Percentiles rank a stretch among this genome's conserved stretches.
phyloP scores from a whole-genome alignment of 37 sponge, comb jelly and placozoan species.

The Theonella swinhoei region DNA sequence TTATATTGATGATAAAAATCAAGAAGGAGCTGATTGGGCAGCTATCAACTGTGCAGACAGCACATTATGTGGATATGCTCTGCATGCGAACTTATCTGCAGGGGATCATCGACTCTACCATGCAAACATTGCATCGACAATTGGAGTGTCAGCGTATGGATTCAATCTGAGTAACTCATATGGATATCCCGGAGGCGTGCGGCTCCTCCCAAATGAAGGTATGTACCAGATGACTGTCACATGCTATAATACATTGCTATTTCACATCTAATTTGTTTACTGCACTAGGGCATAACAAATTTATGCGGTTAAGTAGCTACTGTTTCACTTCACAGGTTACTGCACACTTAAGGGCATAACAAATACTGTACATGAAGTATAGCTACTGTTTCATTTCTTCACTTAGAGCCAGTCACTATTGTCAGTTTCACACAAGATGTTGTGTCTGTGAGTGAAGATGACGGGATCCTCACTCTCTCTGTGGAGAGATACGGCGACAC shows the following conservation, averaged over 20 bases:
- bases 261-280: no score
- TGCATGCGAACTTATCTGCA: background rate
- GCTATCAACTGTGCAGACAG: constrained; percentile 6
- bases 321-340: no score
- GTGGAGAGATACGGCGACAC: constrained; percentile 1
- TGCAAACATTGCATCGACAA: background rate
- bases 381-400: background rate
- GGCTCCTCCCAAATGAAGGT: constrained; percentile 38
- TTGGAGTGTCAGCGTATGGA: constrained; percentile 49
- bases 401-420: constrained; percentile 13
- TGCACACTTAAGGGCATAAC: no score
- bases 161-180: constrained; percentile 39
- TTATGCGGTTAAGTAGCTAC: no score
- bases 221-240: no score
- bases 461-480: background rate
- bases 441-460: background rate
- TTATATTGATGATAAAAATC: constrained; percentile 9
- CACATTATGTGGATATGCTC: constrained; percentile 33
- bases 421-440: constrained; percentile 22
- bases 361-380: no score
- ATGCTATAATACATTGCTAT: no score
- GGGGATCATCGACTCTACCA: constrained; percentile 42
- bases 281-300: no score
- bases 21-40: background rate
- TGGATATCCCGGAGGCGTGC: constrained; percentile 64